A percentile compares a stretch with the other conserved stretches of the same genome.
These are phyloP conservation scores for Python bivittatus DNA, from an alignment of 2,113 vertebrate genomes.

Conservation along the genomic window DNA sequence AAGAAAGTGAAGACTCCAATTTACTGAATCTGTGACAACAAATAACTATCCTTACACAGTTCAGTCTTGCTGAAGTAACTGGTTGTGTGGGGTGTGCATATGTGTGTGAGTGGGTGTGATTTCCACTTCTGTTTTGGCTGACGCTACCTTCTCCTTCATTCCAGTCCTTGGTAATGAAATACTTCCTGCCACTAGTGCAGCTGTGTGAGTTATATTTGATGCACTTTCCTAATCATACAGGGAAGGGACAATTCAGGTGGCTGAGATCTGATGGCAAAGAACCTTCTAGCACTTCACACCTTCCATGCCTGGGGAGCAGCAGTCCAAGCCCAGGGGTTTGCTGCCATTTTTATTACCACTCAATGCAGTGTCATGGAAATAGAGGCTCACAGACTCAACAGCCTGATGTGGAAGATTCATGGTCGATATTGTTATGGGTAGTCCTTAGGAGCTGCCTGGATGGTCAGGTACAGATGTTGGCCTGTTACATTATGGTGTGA, in stretches of 20 bases:
- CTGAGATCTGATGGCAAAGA: background rate
- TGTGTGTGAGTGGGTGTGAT: background rate
- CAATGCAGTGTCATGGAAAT: background rate
- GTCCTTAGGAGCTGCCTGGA: background rate
- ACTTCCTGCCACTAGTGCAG: background rate
- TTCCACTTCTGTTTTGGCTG: fast-evolving
- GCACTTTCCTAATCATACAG: background rate
- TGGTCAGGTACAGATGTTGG: background rate
- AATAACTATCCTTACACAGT: background rate
- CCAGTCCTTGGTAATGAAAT: slow-evolving; percentile 14
- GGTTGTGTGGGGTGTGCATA: background rate
- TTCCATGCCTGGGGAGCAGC: background rate
- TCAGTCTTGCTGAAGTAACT: background rate
- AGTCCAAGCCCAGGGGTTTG: background rate
- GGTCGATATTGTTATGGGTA: background rate
- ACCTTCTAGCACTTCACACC: background rate
- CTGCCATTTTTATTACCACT: background rate
- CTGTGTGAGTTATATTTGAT: background rate
- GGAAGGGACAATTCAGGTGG: background rate
- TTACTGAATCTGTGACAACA: background rate
- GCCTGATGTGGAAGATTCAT: background rate
- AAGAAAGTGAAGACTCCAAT: background rate
- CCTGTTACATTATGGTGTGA: background rate
- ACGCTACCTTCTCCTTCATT: slow-evolving; percentile 5
- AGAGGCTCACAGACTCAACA: too few relatives aligned